Conservation (phyloP, 2,797 vertebrate species). For the Cyprinodon diabolis region DNA sequence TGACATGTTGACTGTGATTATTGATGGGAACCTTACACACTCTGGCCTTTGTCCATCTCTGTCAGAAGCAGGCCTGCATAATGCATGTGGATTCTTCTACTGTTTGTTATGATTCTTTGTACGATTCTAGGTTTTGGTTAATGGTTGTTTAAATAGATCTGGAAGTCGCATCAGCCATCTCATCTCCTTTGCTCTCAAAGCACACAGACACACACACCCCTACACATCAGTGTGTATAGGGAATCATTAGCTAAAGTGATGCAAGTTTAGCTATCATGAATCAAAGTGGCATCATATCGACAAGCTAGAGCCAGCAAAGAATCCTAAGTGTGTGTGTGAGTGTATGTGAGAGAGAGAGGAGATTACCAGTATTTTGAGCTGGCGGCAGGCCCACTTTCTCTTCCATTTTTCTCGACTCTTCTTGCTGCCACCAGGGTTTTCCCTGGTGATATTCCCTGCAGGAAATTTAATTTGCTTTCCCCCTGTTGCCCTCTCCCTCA, state of each 20-base stretch:
- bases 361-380: constrained; percentile 72
- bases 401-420: constrained; percentile 62
- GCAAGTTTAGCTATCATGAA: constrained; percentile 81
- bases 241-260: constrained; percentile 84
- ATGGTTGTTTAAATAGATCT: constrained; percentile 75
- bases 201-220: constrained; percentile 14
- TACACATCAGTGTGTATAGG: constrained; percentile 62
- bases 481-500: constrained; percentile 9
- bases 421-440: constrained; percentile 49
- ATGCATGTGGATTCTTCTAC: constrained; percentile 68
- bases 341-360: constrained; percentile 40
- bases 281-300: constrained; percentile 82
- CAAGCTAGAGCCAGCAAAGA: constrained; percentile 72
- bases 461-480: constrained; percentile 62
- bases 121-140: constrained; percentile 55
- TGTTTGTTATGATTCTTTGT: constrained; percentile 44
- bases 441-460: constrained; percentile 48
- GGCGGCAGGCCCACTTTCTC: constrained; percentile 63
- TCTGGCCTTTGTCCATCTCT: constrained; percentile 49
- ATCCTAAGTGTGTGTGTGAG: constrained; percentile 58
- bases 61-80: constrained; percentile 52
- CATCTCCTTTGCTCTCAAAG: constrained; percentile 49
- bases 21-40: constrained; percentile 40
- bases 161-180: constrained; percentile 72
- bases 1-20: constrained; percentile 41